Evolutionary conservation across 2,888 invertebrate species (phyloP).

Genomic region (Amphipoea lucens): DNA sequence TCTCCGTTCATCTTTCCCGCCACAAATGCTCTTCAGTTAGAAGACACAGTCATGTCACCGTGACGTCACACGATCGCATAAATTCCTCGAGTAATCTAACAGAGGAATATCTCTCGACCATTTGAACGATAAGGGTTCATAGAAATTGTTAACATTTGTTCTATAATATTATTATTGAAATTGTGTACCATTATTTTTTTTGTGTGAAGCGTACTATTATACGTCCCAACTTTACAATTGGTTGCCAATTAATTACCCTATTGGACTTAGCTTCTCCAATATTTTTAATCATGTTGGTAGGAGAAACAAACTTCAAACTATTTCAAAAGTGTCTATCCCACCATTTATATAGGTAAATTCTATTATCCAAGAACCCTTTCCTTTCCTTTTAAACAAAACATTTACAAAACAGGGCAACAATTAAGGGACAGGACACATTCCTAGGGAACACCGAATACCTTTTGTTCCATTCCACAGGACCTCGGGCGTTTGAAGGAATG

Average conservation of each 20-base stretch:
- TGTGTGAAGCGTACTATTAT: neutral
- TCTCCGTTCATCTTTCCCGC: conserved; percentile 43
- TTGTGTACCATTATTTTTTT: neutral
- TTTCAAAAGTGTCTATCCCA: neutral
- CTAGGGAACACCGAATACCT: conserved; percentile 39
- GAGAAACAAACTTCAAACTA: neutral
- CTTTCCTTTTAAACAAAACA: neutral
- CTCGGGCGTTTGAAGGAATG: conserved; percentile 67
- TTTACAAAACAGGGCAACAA: conserved; percentile 23
- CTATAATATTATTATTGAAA: neutral
- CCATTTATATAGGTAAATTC: neutral
- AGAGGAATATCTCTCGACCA: conserved; percentile 3
- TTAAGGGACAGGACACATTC: conserved; percentile 14
- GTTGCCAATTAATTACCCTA: neutral
- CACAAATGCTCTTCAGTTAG: conserved; percentile 37
- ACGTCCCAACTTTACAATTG: too few relatives aligned
- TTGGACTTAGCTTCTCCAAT: neutral
- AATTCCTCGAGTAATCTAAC: conserved; percentile 31
- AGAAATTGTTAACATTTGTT: neutral
- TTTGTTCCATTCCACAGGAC: conserved; percentile 52
- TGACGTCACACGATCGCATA: conserved; percentile 38
- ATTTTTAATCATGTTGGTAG: neutral
- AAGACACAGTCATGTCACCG: conserved; percentile 42
- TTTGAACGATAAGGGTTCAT: neutral
- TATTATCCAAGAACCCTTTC: neutral